Base-by-base conservation (phyloP, 1,140 invertebrate genomes). In the Caenorhabditis latens region DNA sequence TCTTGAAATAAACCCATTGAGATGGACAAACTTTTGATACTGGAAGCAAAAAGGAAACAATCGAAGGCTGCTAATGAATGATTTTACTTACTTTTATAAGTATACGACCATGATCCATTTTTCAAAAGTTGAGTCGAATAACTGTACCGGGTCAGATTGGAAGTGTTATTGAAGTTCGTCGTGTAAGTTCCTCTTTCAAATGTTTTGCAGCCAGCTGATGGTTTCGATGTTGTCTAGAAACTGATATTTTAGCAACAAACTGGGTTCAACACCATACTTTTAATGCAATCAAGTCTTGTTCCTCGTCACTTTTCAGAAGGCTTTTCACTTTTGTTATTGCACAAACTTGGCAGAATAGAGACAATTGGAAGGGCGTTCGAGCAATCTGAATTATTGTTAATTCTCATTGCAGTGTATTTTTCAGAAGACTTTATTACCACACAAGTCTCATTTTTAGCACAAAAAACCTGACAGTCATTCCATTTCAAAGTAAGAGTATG, bases 361-460 rank as follows among this genome's bases (percentile, higher is more conserved):
- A 32, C 9, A 11, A 53, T 8, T 53, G 32, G 32, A 42, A 32
- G 32, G 4, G 11, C 8, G 24, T 14, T 65, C 40, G 61, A 40
- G 61, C 61, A 65, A 61, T 21, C 57, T 61, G 21, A 61, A 61
- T n/a, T 0, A 61, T 32, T 32, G 32, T 32, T 32, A 61, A 61
- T 21, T n/a, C 8, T n/a, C 4, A n/a, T 61, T 58, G 7, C 2
- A 6, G 9, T 14, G 11, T 53, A 8, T 9, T 19, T 9, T n/a
- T 21, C 19, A 40, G 21, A 14, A 11, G 61, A 13, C 0, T 40
- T 4, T 19, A 8, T n/a, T 21, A 65, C 61, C 21, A 40, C 61
- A 65, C 61, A 65, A 19, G 24, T 40, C 11, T 65, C 61, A 65
- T 65, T 40, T 65, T 65, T 32, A 40, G 61, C 61, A 40, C 61